Percentiles rank a stretch among this genome's conserved stretches.
Evolutionary conservation across 2,888 invertebrate species (phyloP).

Genomic region (Pheosia gnoma): DNA sequence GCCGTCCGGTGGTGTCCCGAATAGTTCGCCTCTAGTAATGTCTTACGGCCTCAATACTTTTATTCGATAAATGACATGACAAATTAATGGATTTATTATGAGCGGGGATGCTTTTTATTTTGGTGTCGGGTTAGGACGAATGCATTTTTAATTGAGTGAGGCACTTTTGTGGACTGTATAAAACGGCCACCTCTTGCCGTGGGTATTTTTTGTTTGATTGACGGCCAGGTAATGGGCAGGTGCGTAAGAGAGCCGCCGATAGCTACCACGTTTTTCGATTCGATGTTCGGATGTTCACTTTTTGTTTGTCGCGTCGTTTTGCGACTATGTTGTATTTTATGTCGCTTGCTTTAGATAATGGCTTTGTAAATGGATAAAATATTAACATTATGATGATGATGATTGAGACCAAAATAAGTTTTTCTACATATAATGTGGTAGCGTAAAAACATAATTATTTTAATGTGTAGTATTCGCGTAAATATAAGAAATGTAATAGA

Average conservation of each 20-base stretch:
- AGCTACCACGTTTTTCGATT: constrained; percentile 79
- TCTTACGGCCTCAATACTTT: constrained; percentile 63
- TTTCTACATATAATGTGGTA: too few species aligned
- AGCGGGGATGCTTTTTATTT: constrained; percentile 78
- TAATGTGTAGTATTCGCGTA: too few species aligned
- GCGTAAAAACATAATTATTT: too few species aligned
- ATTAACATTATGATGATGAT: too few species aligned
- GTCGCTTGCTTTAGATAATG: constrained; percentile 20
- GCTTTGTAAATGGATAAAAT: too few species aligned
- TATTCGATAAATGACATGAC: constrained; percentile 81
- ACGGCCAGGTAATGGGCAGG: constrained; percentile 82
- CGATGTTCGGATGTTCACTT: constrained; percentile 61
- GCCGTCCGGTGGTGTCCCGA: constrained; percentile 50
- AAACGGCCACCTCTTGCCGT: constrained; percentile 80
- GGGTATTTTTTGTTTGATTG: constrained; percentile 81
- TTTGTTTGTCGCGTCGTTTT: constrained; percentile 68
- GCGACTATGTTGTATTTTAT: constrained; percentile 62
- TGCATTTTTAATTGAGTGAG: constrained; percentile 84
- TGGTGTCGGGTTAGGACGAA: constrained; percentile 79
- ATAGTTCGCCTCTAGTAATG: constrained; percentile 58
- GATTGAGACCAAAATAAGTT: too few species aligned
- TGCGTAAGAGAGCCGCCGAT: constrained; percentile 73
- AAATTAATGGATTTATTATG: constrained; percentile 84
- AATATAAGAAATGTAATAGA: too few species aligned
- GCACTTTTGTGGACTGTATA: constrained; percentile 82